phyloP scores from a whole-genome alignment of 23 tunicate genomes.

The Clavelina lepadiformis region DNA sequence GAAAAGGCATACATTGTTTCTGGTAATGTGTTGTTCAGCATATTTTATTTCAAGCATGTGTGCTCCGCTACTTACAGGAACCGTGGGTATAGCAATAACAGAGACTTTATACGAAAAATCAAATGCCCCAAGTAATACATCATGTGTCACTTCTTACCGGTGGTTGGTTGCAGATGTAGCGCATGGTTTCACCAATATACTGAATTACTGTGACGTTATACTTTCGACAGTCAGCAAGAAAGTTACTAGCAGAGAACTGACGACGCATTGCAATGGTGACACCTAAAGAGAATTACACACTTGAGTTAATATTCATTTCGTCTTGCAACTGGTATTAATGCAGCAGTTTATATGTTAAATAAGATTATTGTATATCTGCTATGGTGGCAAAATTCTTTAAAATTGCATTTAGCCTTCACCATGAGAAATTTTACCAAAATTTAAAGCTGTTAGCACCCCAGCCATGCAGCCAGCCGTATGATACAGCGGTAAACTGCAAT shows the following conservation, averaged over 20 bases:
- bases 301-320: too few relatives aligned
- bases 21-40: not conserved
- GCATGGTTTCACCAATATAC: slow-evolving; percentile 34
- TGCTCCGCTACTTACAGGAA: too few relatives aligned
- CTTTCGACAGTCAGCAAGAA: slow-evolving; percentile 32
- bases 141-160: too few relatives aligned
- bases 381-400: too few relatives aligned
- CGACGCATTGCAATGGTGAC: slow-evolving; percentile 8
- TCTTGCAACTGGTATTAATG: too few relatives aligned
- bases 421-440: too few relatives aligned
- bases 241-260: slow-evolving; percentile 43
- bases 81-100: not conserved
- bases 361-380: too few relatives aligned
- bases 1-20: not conserved
- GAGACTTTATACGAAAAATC: not conserved
- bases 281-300: slow-evolving; percentile 5
- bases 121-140: too few relatives aligned
- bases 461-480: slow-evolving; percentile 15
- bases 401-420: too few relatives aligned
- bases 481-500: slow-evolving; percentile 13
- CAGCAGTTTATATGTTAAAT: too few relatives aligned
- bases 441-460: not conserved
- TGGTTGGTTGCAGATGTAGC: slow-evolving; percentile 38
- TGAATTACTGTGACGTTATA: slow-evolving; percentile 21
- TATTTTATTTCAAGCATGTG: too few relatives aligned